Evolutionary conservation across 1,140 invertebrate species (phyloP).

Genomic region (Aporrectodea caliginosa): DNA sequence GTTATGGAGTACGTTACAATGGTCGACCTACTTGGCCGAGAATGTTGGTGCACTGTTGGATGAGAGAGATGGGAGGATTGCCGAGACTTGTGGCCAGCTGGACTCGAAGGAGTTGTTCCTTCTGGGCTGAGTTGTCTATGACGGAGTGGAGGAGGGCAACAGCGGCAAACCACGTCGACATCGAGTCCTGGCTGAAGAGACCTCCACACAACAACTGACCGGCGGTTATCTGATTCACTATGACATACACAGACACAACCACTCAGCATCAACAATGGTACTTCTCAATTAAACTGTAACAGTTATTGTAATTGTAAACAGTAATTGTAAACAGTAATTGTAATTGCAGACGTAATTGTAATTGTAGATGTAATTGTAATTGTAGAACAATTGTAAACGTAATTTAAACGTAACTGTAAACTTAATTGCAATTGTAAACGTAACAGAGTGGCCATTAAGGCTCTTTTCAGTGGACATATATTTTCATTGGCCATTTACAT

Average conservation of each 20-base stretch:
- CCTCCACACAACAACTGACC: slow-evolving; percentile 93
- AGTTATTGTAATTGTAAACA: neutral
- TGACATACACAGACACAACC: too few species aligned
- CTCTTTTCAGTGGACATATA: too few species aligned
- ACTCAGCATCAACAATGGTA: too few species aligned
- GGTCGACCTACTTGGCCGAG: slow-evolving; percentile 67
- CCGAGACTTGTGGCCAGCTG: slow-evolving; percentile 81
- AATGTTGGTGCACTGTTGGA: slow-evolving; percentile 79
- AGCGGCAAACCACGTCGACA: slow-evolving; percentile 97
- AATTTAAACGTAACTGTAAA: too few species aligned
- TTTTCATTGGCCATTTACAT: too few species aligned
- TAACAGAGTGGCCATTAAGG: too few species aligned
- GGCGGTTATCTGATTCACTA: slow-evolving; percentile 53
- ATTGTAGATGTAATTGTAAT: too few species aligned
- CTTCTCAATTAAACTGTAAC: neutral
- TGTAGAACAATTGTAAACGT: too few species aligned
- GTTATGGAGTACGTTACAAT: too few species aligned
- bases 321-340: too few species aligned
- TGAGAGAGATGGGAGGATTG: slow-evolving; percentile 76
- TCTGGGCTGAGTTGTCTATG: slow-evolving; percentile 81
- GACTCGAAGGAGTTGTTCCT: slow-evolving; percentile 88
- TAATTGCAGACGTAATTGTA: too few species aligned
- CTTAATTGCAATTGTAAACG: too few species aligned
- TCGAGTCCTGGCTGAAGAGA: slow-evolving; percentile 79
- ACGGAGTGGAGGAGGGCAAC: slow-evolving; percentile 85